Evolutionary conservation across 2,113 vertebrate genomes (phyloP), one percentile per base, ranked within the genome.

Genomic region (Sialia sialis): DNA sequence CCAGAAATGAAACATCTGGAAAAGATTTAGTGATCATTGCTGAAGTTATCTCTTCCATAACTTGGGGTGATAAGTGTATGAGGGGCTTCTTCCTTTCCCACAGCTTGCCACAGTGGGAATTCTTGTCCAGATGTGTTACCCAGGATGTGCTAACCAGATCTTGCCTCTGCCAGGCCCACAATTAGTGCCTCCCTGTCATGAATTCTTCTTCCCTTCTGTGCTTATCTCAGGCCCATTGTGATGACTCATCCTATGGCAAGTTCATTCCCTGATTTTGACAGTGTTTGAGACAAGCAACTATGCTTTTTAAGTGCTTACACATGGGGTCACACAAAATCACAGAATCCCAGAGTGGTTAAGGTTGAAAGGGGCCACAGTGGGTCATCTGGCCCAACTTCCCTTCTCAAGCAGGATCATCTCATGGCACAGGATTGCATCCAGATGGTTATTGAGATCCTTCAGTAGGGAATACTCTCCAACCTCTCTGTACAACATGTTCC

Each of bases 141-240:
- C 34, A 39, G 23, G 23, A 48, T 19, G 3, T 29, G 19, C 12
- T 56, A 48, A 84, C 29, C 29, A 56, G 49, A 34, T 30, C 29
- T 39, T 12, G 5, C 23, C 34, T n/a, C 23, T 82, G 29, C 23
- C 44, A 60, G 36, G 38, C 32, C 16, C 26, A 6, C 38, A 62
- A 26, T 54, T 6, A 17, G 3, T 0, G 0, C 34, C 15, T 49
- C 4, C 7, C 38, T 36, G 38, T 32, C 2, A 8, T 5, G 2
- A 62, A 36, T 54, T 72, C 19, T 54, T 72, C 19, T 8, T 49
- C 4, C 30, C 43, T 25, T 29, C 49, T 23, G 15, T 73, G n/a
- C 34, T 34, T 49, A 58, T 30, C 8, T 49, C 20, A 41, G 36
- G 16, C 16, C 7, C 1, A 0, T 10, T 67, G 16, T 36, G 16